Percentiles rank a stretch among this genome's conserved stretches.
phyloP scores from a whole-genome alignment of 2,888 invertebrate species.

The Nycteola revayana region DNA sequence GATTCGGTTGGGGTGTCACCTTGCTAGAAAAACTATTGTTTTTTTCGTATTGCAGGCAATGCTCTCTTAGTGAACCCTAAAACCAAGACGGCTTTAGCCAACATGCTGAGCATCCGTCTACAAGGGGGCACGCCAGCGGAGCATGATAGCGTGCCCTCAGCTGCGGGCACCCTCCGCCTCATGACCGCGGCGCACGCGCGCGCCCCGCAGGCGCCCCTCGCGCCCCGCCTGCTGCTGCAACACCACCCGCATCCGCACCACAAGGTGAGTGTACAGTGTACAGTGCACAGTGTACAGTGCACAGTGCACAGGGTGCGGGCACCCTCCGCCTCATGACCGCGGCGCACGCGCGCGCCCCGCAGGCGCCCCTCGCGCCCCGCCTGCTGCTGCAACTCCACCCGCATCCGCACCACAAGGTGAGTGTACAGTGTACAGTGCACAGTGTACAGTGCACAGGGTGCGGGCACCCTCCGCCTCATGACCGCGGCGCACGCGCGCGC shows the following conservation, averaged over 20 bases:
- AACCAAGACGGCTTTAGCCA: conserved; percentile 97
- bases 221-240: conserved; percentile 76
- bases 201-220: conserved; percentile 71
- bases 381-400: conserved; percentile 62
- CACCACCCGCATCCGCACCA: conserved; percentile 40
- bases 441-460: conserved; percentile 56
- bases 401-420: conserved; percentile 42
- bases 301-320: conserved; percentile 85
- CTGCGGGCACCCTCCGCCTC: conserved; percentile 87
- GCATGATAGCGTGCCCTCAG: conserved; percentile 82
- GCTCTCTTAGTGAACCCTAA: conserved; percentile 90
- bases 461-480: conserved; percentile 89
- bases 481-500: conserved; percentile 87
- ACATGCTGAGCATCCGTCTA: conserved; percentile 92
- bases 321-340: conserved; percentile 91
- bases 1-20: too few relatives aligned
- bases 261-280: conserved; percentile 50
- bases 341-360: conserved; percentile 84
- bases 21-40: too few relatives aligned
- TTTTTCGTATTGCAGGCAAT: conserved; percentile 53
- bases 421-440: conserved; percentile 32
- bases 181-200: conserved; percentile 91
- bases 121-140: conserved; percentile 68
- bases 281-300: conserved; percentile 7
- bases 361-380: conserved; percentile 77